Evolutionary conservation across 2,888 invertebrate species (phyloP), one percentile per base, ranked within the genome.

Genomic region (Seladonia tumulorum): DNA sequence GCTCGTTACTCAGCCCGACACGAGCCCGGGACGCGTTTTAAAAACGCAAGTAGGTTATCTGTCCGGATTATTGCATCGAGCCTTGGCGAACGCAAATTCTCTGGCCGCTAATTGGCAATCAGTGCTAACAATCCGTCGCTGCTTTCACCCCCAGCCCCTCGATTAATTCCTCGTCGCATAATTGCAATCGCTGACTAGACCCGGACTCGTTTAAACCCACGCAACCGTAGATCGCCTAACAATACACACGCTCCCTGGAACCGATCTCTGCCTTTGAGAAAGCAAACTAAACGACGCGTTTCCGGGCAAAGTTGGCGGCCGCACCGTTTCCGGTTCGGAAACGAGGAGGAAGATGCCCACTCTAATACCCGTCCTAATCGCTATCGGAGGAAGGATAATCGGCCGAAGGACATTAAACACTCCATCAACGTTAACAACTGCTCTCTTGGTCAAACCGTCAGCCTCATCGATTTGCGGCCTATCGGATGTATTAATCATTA

Each of bases 111-210:
- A 86, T 87, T 83, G 81, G 82, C 83, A 88, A 81, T 81, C 70
- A 81, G 74, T 81, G 90, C 89, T 90, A 90, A 90, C 90, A 90
- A 90, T 86, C 83, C 83, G 89, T 87, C 86, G 87, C 90, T 89
- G 90, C 90, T 90, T 90, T 82, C 79, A 53, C 66, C 63, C 71
- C 79, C 25, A 39, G 42, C 39, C 45, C 35, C 66, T 35, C 25
- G 76, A 90, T 90, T 90, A 90, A 90, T 90, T 87, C 83, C 78
- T 85, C 82, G 90, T 88, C 87, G 82, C 88, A 83, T 87, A 87
- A 79, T 88, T 88, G 89, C 90, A 89, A 90, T 90, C 81, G 90
- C 90, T 88, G 87, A 73, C 85, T 84, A 83, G 72, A 76, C 79
- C 45, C 83, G 86, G 86, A 82, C 78, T 85, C 82, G 82, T 82